phyloP scores from a whole-genome alignment of 1,140 invertebrate genomes.

The Sinella curviseta region DNA sequence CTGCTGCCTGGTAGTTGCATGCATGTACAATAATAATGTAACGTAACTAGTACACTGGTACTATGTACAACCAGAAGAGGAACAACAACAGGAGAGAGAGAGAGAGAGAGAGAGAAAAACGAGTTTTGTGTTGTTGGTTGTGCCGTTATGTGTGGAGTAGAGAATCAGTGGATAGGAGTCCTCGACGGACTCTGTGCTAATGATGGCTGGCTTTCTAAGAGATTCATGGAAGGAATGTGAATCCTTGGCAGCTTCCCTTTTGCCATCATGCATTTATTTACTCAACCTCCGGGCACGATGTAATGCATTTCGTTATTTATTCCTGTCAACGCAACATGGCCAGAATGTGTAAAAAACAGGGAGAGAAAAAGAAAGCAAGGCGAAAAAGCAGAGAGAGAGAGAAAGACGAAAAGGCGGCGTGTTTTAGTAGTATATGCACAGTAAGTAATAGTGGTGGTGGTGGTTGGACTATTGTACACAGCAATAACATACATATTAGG shows the following conservation, averaged over 20 bases:
- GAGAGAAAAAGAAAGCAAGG: neutral
- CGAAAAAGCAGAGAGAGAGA: neutral
- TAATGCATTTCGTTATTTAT: constrained; percentile 22
- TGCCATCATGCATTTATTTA: neutral
- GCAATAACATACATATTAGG: neutral
- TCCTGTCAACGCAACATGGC: constrained; percentile 17
- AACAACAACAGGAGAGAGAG: too few relatives aligned
- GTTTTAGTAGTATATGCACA: neutral
- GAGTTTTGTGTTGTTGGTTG: neutral
- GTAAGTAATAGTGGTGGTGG: neutral
- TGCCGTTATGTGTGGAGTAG: neutral
- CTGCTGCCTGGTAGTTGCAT: neutral
- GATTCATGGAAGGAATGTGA: constrained; percentile 15
- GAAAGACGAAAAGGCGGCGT: neutral
- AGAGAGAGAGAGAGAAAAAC: neutral
- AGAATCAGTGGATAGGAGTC: neutral
- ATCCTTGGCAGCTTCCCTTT: constrained; percentile 22
- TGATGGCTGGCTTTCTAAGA: constrained; percentile 20
- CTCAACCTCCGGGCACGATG: constrained; percentile 11
- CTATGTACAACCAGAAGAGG: too few relatives aligned
- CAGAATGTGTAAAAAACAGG: constrained; percentile 2
- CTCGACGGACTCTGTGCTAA: constrained; percentile 19
- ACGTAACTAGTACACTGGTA: too few relatives aligned
- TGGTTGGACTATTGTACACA: neutral
- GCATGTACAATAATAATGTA: too few relatives aligned